Evolutionary conservation across 2,888 invertebrate genomes (phyloP), one percentile per base, ranked within the genome.

Genomic region (Stenolophus ochropezus): DNA sequence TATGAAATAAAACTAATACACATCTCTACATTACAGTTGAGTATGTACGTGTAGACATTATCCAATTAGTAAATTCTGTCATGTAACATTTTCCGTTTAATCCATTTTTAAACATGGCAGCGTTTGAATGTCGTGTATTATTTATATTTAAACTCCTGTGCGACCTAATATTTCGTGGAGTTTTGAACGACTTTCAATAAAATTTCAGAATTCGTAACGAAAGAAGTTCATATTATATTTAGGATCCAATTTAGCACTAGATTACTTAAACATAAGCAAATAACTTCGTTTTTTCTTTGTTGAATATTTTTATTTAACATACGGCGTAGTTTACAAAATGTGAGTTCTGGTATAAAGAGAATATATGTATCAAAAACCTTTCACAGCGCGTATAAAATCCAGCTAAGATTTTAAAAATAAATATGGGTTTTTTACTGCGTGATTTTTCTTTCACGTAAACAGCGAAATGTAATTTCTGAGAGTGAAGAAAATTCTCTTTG

Each of bases 401-500:
- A 33, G 65, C 65, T 61, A 69, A 33, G 65, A 69, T 33, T 69
- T 65, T 69, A 69, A 69, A 69, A 69, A 69, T 69, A 69, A 69
- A 69, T 69, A 69, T 69, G 8, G 33, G 33, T 16, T 8, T 69
- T 69, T 69, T 33, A 6, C 65, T 33, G 65, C 18, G 33, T 18
- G 65, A 33, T 33, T 69, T 69, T 69, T 33, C 61, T 61, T 27
- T 27, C 61, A 61, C n/a, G 16, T 61, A 61, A 61, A 61, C 65
- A 69, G 27, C 16, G 21, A 69, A 69, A 69, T 69, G 65, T 69
- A 69, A 69, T 69, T 69, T 69, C 65, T 18, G 65, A 33, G 18
- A 69, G 65, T 69, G 65, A 69, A 69, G 65, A 69, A 69, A 69
- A 33, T 42, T 69, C 65, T 33, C 65, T 69, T 69, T 69, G 65